Conservation (phyloP, 2,797 vertebrate genomes). For the Brotogeris chrysoptera region DNA sequence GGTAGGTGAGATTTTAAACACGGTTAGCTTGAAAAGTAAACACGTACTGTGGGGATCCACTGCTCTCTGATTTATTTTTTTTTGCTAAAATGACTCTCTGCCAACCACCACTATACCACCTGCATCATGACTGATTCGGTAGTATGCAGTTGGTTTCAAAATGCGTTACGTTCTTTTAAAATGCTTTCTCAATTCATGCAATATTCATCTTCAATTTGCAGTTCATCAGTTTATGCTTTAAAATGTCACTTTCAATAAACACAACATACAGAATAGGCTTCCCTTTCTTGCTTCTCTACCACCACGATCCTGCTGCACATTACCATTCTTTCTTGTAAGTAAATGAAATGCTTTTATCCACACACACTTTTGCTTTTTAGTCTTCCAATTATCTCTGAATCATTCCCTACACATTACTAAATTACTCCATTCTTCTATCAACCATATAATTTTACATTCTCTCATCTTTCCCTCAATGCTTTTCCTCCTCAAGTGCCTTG, state of each 20-base stretch:
- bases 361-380: background rate
- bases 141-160: background rate
- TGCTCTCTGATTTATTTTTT: background rate
- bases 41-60: background rate
- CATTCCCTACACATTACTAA: background rate
- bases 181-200: background rate
- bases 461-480: background rate
- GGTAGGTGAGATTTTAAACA: background rate
- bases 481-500: background rate
- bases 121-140: background rate
- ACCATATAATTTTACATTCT: background rate
- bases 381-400: background rate
- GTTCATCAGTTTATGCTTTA: background rate
- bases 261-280: background rate
- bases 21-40: conserved; percentile 8
- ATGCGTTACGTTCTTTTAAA: background rate
- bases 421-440: background rate
- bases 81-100: background rate
- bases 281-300: background rate
- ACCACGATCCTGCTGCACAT: background rate
- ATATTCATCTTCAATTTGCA: background rate
- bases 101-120: background rate
- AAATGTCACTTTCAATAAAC: background rate
- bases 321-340: background rate
- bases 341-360: background rate